phyloP scores from a whole-genome alignment of 2,113 vertebrate species.

The Ameiurus melas region DNA sequence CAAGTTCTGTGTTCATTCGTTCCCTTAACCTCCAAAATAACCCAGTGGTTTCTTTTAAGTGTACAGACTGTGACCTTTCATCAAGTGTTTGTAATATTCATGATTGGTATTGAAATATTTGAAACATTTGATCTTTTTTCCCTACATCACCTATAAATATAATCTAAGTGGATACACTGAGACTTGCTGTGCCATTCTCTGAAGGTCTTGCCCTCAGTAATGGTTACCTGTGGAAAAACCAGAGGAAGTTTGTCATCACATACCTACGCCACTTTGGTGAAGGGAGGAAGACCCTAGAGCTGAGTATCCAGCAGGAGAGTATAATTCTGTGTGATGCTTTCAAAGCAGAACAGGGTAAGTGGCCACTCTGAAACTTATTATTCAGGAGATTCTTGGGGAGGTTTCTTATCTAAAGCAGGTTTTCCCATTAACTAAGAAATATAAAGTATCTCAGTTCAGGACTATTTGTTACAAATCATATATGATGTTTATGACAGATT shows the following conservation, averaged over 20 bases:
- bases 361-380: neutral
- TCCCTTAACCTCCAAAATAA: neutral
- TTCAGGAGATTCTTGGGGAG: neutral
- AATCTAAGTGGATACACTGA: neutral
- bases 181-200: neutral
- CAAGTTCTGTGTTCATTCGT: neutral
- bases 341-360: constrained; percentile 74
- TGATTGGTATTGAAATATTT: neutral
- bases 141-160: neutral
- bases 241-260: constrained; percentile 74
- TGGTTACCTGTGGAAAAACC: constrained; percentile 76
- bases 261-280: constrained; percentile 78
- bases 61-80: neutral
- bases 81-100: too few relatives aligned
- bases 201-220: constrained; percentile 70
- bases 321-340: constrained; percentile 71
- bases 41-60: neutral
- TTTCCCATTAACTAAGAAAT: neutral
- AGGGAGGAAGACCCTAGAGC: constrained; percentile 72
- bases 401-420: neutral
- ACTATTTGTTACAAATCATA: neutral
- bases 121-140: constrained; percentile 57
- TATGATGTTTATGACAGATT: neutral
- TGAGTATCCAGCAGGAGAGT: constrained; percentile 76
- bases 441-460: neutral